Conservation (phyloP, 2,888 invertebrate genomes). For the Encarsia formosa region DNA sequence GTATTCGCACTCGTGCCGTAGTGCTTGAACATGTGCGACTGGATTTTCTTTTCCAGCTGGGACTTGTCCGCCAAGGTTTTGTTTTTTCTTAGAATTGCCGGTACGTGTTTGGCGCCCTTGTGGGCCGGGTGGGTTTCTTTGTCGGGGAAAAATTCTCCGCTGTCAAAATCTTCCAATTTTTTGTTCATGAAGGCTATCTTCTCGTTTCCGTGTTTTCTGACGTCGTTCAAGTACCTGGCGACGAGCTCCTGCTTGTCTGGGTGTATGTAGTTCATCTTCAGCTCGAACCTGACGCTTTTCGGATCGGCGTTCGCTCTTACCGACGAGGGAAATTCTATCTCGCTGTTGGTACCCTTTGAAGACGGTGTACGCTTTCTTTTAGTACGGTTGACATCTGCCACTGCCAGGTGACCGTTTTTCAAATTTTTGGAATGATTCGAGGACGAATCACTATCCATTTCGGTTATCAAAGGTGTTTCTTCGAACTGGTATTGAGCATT, state of each 20-base stretch:
- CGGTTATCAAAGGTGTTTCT: not conserved
- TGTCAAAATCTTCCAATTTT: slow-evolving; percentile 1
- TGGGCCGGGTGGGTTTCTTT: not conserved
- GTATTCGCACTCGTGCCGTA: slow-evolving; percentile 2
- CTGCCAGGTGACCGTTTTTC: too few species aligned
- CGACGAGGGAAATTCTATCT: slow-evolving; percentile 13
- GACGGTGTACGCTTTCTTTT: slow-evolving; percentile 16
- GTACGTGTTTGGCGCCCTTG: slow-evolving; percentile 20
- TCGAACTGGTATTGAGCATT: slow-evolving; percentile 1
- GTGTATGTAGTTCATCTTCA: slow-evolving; percentile 6
- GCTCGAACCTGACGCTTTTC: slow-evolving; percentile 3
- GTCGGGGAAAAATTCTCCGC: slow-evolving; percentile 7
- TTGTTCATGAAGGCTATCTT: not conserved
- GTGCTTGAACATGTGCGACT: too few species aligned
- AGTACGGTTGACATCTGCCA: too few species aligned
- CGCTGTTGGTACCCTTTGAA: slow-evolving; percentile 8
- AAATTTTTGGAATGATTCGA: slow-evolving; percentile 1
- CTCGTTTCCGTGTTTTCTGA: slow-evolving; percentile 7
- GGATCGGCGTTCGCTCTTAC: slow-evolving; percentile 15
- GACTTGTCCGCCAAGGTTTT: slow-evolving; percentile 5
- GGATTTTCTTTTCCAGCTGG: too few species aligned
- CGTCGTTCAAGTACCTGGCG: slow-evolving; percentile 21
- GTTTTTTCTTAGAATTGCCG: slow-evolving; percentile 25
- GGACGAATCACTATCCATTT: not conserved
- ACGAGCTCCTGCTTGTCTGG: slow-evolving; percentile 23